Conservation (phyloP, 2,113 vertebrate genomes). For the Bothrops jararaca region DNA sequence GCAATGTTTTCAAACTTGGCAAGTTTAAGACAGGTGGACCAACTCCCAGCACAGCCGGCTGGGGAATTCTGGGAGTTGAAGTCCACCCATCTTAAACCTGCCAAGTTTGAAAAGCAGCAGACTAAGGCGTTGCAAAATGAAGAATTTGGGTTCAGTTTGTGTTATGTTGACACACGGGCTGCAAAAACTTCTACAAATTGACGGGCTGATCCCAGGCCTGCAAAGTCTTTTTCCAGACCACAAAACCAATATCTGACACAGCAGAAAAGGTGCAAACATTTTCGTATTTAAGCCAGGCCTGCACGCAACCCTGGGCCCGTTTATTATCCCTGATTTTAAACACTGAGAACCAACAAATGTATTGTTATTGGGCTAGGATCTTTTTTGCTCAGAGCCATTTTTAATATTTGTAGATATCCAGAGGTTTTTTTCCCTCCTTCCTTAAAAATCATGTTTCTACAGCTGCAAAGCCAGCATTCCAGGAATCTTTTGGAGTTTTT, state of each 20-base stretch:
- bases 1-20: not conserved
- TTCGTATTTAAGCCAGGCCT: not conserved
- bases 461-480: not conserved
- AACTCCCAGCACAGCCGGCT: not conserved
- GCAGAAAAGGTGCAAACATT: not conserved
- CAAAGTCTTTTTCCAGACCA: not conserved
- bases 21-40: not conserved
- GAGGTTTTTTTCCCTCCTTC: not conserved
- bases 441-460: not conserved
- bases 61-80: not conserved
- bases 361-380: not conserved
- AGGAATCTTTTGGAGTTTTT: not conserved
- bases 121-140: not conserved
- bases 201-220: not conserved
- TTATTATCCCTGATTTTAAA: not conserved
- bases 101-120: not conserved
- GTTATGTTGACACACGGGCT: not conserved
- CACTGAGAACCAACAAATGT: not conserved
- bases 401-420: not conserved
- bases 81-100: not conserved
- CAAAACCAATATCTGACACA: not conserved
- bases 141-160: not conserved
- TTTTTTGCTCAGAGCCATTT: not conserved
- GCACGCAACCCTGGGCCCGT: not conserved
- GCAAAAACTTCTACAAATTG: not conserved